These are phyloP conservation scores for Cryptus viduatorius DNA, from an alignment of 2,888 invertebrate genomes.

Conservation along the genomic window DNA sequence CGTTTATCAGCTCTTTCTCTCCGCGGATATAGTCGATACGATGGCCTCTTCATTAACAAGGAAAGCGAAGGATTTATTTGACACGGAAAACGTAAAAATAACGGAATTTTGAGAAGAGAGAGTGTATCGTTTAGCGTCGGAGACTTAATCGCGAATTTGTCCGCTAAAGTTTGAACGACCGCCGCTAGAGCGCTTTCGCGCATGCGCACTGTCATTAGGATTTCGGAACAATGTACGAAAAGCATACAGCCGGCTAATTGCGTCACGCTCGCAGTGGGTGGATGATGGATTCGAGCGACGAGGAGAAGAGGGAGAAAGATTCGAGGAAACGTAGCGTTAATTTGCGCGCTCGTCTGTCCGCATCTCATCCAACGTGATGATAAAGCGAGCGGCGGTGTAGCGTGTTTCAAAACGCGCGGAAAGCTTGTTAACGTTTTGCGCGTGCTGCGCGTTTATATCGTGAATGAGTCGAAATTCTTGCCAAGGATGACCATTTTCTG, in stretches of 20 bases:
- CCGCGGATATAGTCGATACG: too few relatives aligned
- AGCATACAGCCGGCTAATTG: constrained; percentile 65
- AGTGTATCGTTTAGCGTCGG: constrained; percentile 28
- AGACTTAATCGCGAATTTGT: neutral
- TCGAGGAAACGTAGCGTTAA: constrained; percentile 27
- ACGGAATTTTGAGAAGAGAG: neutral
- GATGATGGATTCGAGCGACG: constrained; percentile 62
- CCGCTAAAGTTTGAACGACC: too few relatives aligned
- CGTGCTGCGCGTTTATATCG: too few relatives aligned
- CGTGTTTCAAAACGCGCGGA: constrained; percentile 12
- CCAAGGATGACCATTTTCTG: too few relatives aligned
- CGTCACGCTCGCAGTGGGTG: constrained; percentile 54
- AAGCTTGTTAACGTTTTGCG: too few relatives aligned
- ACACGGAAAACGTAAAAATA: too few relatives aligned
- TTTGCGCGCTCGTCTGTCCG: constrained; percentile 34
- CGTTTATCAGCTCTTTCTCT: too few relatives aligned
- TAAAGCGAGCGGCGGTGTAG: constrained; percentile 20
- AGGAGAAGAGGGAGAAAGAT: constrained; percentile 23
- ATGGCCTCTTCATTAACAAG: neutral
- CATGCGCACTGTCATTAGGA: neutral
- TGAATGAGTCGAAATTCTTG: too few relatives aligned
- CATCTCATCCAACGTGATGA: constrained; percentile 22
- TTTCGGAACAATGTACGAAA: constrained; percentile 49
- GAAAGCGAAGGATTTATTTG: neutral
- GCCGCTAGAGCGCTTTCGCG: too few relatives aligned